phyloP scores from a whole-genome alignment of 2,113 vertebrate species.

The Pseudorasbora parva region DNA sequence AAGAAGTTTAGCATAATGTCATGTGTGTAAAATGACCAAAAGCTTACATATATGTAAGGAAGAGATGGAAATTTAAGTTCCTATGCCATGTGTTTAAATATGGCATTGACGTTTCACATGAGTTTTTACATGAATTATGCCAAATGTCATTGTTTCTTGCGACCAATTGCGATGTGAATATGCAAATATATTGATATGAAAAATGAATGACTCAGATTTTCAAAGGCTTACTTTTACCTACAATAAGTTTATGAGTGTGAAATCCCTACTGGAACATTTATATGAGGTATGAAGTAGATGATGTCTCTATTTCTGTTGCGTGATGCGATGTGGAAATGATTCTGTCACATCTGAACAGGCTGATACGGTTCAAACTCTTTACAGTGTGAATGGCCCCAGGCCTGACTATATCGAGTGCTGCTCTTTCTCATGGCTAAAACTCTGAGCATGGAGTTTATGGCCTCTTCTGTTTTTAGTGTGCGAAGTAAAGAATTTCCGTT shows the following conservation, averaged over 20 bases:
- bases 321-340: conserved; percentile 47
- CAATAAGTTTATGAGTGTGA: not conserved
- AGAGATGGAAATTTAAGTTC: not conserved
- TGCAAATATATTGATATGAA: not conserved
- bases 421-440: conserved; percentile 24
- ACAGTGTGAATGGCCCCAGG: conserved; percentile 48
- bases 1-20: not conserved
- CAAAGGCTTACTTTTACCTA: no score
- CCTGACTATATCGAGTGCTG: conserved; percentile 28
- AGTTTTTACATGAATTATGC: not conserved
- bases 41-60: not conserved
- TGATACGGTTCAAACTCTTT: conserved; percentile 49
- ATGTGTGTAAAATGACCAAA: not conserved
- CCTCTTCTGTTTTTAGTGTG: conserved; percentile 53
- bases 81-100: no score
- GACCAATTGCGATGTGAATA: not conserved
- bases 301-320: conserved; percentile 43
- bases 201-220: not conserved
- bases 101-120: no score
- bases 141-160: not conserved
- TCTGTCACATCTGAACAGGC: conserved; percentile 14
- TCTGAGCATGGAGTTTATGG: conserved; percentile 48
- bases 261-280: conserved; percentile 7
- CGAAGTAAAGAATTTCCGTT: conserved; percentile 59
- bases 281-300: not conserved